A percentile compares a stretch with the other conserved stretches of the same genome.
Evolutionary conservation across 2,797 vertebrate species (phyloP).

Genomic region (Menidia menidia): DNA sequence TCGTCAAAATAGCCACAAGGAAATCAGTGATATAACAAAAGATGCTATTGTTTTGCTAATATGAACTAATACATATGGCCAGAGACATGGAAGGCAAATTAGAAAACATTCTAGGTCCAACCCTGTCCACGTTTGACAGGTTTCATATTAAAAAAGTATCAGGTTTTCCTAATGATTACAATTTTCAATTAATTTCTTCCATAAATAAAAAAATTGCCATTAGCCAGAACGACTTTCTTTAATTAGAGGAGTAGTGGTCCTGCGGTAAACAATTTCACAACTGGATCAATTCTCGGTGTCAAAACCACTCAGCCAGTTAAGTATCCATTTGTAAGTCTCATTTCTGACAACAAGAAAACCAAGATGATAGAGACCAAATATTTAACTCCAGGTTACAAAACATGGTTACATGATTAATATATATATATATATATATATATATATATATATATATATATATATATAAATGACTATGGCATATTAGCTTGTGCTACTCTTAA

Average conservation of each 20-base stretch:
- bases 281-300: not conserved
- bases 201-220: no score
- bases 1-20: not conserved
- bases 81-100: no score
- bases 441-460: no score
- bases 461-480: no score
- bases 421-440: no score
- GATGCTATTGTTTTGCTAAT: not conserved
- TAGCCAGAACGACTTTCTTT: no score
- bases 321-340: not conserved
- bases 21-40: no score
- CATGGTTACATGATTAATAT: no score
- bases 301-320: not conserved
- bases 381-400: not conserved
- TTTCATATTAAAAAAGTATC: not conserved
- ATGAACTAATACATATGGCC: no score
- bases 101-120: no score
- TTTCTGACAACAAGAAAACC: not conserved
- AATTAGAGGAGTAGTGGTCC: not conserved
- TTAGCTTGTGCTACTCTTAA: not conserved
- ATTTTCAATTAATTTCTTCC: not conserved
- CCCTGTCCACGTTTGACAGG: no score
- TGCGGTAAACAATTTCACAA: not conserved
- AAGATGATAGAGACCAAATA: not conserved
- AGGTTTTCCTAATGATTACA: not conserved